phyloP scores from a whole-genome alignment of 2,113 vertebrate species.

The Quiscalus mexicanus region DNA sequence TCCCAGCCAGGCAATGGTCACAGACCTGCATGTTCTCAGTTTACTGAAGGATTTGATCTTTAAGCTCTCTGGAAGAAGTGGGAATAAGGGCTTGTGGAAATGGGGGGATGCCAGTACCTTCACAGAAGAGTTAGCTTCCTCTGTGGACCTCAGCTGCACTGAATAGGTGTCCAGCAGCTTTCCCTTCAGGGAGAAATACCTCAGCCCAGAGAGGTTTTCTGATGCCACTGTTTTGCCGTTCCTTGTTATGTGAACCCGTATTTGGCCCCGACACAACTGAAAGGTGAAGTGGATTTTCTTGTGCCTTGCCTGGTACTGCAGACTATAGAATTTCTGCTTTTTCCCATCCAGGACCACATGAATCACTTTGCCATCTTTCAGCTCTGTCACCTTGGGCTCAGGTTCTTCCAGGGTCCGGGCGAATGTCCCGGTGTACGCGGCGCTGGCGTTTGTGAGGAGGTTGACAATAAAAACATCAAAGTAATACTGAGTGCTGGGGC shows the following conservation, averaged over 20 bases:
- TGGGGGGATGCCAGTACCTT: conserved; percentile 84
- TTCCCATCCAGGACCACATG: conserved; percentile 76
- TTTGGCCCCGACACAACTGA: conserved; percentile 80
- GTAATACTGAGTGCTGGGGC: conserved; percentile 84
- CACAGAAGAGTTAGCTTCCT: conserved; percentile 70
- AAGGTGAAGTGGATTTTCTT: conserved; percentile 85
- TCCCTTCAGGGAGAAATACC: conserved; percentile 84
- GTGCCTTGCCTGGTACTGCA: conserved; percentile 81
- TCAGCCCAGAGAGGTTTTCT: conserved; percentile 76
- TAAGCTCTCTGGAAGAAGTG: conserved; percentile 84
- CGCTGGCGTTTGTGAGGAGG: conserved; percentile 79
- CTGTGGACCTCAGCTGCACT: conserved; percentile 76
- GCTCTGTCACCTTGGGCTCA: conserved; percentile 62
- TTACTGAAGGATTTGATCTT: conserved; percentile 90
- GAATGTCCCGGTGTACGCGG: conserved; percentile 80
- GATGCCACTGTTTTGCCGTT: conserved; percentile 75
- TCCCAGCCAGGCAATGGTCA: conserved; percentile 90
- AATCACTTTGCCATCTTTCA: conserved; percentile 84
- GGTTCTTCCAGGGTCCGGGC: conserved; percentile 84
- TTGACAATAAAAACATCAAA: conserved; percentile 88
- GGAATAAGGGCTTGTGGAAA: conserved; percentile 81
- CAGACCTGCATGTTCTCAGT: conserved; percentile 84
- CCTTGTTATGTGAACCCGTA: conserved; percentile 77
- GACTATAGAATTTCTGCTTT: conserved; percentile 72
- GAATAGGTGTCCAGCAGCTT: conserved; percentile 76